Evolutionary conservation across 1,140 invertebrate genomes (phyloP), one percentile per base, ranked within the genome.

Genomic region (Plectrocnemia conspersa): DNA sequence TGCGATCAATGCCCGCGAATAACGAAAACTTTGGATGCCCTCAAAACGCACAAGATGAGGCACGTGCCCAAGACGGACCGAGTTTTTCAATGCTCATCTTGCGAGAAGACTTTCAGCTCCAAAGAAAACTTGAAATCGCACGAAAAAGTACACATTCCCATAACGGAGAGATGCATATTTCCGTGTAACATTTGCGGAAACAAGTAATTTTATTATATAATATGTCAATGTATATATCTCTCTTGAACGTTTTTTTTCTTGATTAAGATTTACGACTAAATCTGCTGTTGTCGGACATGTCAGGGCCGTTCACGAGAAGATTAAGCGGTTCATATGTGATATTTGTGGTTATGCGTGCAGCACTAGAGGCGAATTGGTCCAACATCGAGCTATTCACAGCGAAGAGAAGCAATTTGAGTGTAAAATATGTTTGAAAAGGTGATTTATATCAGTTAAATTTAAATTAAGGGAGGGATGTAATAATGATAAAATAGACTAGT

Each of bases 251-350:
- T 35, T 44, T 57, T 22, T 56, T 54, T 41, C 11, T 40, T 9
- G 40, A 2, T 54, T 29, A 35, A 75, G 73, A 52, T 76, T 74
- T 50, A 76, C 74, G 24, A 74, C 72, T 0, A 67, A 68, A 3
- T 76, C 72, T 15, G 71, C 74, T 29, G 69, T 67, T 10, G 64
- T 68, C 52, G 73, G 71, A 0, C 74, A 76, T 64, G 71, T 70
- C 54, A 70, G 72, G 41, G 68, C 74, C 23, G 74, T 76, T 24
- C 82, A 81, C 69, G 79, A 79, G 0, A 82, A 83, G 46, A 78
- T 84, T 59, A 88, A 86, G 64, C 79, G 79, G 21, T 85, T 78
- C 64, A 67, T 79, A 48, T 82, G 80, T 64, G 78, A 80, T 53
- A 64, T 80, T 45, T 82, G 79, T 64, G 74, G 74, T 2, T 76